Conservation (phyloP, 2,797 vertebrate genomes). For the Garrulus glandarius region DNA sequence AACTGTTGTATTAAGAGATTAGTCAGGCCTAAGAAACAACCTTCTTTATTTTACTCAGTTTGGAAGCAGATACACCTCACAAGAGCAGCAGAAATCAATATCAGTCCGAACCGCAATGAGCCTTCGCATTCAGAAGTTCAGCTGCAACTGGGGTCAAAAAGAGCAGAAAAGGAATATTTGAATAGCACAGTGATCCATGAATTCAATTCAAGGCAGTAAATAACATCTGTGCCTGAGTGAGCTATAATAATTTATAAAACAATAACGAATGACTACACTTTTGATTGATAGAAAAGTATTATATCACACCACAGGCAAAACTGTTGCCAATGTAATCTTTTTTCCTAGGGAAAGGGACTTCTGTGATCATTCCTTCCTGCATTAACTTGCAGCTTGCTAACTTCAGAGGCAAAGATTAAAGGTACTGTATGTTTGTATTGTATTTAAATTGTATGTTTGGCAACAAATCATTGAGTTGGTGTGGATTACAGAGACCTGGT, state of each 20-base stretch:
- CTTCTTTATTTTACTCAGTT: neutral
- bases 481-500: neutral
- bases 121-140: neutral
- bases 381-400: neutral
- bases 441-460: neutral
- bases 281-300: neutral
- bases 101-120: neutral
- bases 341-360: neutral
- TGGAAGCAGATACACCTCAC: neutral
- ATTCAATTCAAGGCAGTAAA: neutral
- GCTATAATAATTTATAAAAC: neutral
- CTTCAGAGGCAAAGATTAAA: neutral
- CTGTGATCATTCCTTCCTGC: neutral
- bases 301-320: neutral
- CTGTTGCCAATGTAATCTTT: neutral
- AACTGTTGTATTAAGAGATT: neutral
- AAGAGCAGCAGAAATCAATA: neutral
- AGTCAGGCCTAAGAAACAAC: neutral
- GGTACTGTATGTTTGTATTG: neutral
- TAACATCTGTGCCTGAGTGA: neutral
- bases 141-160: neutral
- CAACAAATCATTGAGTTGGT: neutral
- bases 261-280: neutral
- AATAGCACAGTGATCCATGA: neutral
- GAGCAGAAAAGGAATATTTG: neutral